Base-by-base conservation (phyloP, 2,888 invertebrate genomes). In the Campoplex capitator region DNA sequence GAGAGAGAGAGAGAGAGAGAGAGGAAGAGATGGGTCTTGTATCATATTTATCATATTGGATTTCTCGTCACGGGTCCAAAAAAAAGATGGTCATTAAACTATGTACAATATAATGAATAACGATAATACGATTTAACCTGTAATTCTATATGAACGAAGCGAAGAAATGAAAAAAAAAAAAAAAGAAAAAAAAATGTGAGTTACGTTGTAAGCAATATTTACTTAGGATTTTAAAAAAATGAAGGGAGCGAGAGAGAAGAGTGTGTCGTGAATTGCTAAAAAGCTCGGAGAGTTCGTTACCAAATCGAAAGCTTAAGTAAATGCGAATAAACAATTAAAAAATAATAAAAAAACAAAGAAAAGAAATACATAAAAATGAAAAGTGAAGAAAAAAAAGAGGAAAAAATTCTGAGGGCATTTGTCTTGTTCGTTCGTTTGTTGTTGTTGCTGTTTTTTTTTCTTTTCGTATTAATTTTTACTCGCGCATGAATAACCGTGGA, bases 61-160 rank as follows among this genome's bases (percentile, higher is more conserved):
- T 93, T 93, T 93, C 91, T 92, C 90, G 91, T 91, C 90, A 92
- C 89, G 93, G 94, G 93, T 93, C 93, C 93, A 94, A 93, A 92
- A 86, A 56, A 56, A 77, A 51, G 56, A 88, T 92, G 90, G 90
- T 93, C 90, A 91, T 91, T 91, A 89, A 92, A 91, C 68, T 89
- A 90, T 91, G 89, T 88, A 89, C 82, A 86, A 89, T 87, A 88
- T 86, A 75, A 83, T 45, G 68, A 86, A 76, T 68, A 51, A 74
- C 32, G 74, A 54, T 76, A 74, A 65, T 68, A 77, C 82, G 75
- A 83, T 88, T 62, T 74, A 84, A 84, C 62, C 70, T 82, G 75
- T 83, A 87, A 71, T 83, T 87, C 81, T 62, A 85, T 74, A 76
- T 75, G 83, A 79, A 54, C 62, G 68, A 79, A 76, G 78, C 32